Conservation (phyloP, 2,888 invertebrate species). For the Zelleria hepariella region DNA sequence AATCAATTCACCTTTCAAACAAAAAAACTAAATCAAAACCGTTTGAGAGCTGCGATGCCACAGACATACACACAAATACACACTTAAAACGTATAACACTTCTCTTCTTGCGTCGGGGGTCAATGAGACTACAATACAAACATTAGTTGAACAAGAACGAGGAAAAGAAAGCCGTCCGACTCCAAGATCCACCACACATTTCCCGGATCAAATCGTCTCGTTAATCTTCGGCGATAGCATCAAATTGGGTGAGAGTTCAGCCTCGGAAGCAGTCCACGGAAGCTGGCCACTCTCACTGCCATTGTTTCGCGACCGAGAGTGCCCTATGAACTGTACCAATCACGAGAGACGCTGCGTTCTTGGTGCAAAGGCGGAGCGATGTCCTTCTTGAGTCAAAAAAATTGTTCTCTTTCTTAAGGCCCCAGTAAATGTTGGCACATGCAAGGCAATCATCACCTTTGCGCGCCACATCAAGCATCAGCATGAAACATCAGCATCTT, state of each 20-base stretch:
- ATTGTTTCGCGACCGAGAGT: slow-evolving; percentile 53
- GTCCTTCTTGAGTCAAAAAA: no score
- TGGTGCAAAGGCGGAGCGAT: not conserved
- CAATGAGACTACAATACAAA: not conserved
- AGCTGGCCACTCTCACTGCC: slow-evolving; percentile 54
- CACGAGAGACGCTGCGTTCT: not conserved
- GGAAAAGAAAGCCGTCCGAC: not conserved
- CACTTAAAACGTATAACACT: no score
- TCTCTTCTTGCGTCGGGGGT: no score
- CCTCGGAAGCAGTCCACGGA: slow-evolving; percentile 46
- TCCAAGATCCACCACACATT: not conserved
- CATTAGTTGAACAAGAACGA: not conserved
- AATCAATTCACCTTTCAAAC: no score
- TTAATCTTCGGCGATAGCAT: slow-evolving; percentile 2
- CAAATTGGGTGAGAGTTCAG: slow-evolving; percentile 29
- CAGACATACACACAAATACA: no score
- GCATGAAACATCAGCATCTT: no score
- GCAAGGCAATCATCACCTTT: no score
- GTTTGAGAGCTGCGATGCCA: no score
- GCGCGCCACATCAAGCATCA: no score
- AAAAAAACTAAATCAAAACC: no score
- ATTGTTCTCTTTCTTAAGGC: no score
- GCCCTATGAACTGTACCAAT: slow-evolving; percentile 42
- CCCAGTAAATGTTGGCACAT: no score
- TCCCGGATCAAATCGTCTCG: not conserved